Percentiles rank a stretch among this genome's conserved stretches.
Evolutionary conservation across 2,888 invertebrate genomes (phyloP).

Genomic region (Xylota segnis): DNA sequence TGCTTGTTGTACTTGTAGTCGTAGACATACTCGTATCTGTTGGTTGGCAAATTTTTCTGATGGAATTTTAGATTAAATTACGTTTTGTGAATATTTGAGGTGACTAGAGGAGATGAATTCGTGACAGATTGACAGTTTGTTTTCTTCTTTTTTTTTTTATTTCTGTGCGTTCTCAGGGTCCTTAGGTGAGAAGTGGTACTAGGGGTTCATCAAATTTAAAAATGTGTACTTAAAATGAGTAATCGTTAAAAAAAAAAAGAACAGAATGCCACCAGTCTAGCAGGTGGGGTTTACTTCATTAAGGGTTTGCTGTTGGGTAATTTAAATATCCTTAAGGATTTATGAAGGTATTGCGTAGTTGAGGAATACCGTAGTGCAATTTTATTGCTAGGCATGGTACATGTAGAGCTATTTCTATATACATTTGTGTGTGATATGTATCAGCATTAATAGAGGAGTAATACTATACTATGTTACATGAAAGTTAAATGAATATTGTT

Average conservation of each 20-base stretch:
- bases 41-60: conserved; percentile 44
- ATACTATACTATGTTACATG: too few species aligned
- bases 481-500: too few species aligned
- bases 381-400: too few species aligned
- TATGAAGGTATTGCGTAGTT: not conserved
- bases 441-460: too few species aligned
- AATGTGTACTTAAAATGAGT: conserved; percentile 41
- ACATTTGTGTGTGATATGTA: too few species aligned
- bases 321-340: conserved; percentile 19
- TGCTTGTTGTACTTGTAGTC: conserved; percentile 3
- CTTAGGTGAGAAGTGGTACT: conserved; percentile 3
- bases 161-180: not conserved
- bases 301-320: conserved; percentile 20
- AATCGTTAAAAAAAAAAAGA: conserved; percentile 36
- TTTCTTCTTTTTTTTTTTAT: not conserved
- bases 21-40: not conserved
- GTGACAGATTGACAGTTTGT: conserved; percentile 56
- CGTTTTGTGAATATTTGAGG: conserved; percentile 61
- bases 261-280: not conserved
- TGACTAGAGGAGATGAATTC: conserved; percentile 42
- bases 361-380: not conserved
- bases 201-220: conserved; percentile 47
- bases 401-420: too few species aligned
- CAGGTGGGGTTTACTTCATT: conserved; percentile 53
- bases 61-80: conserved; percentile 69